A percentile compares a stretch with the other conserved stretches of the same genome.
Evolutionary conservation across 2,797 vertebrate species (phyloP).

Genomic region (Yasuhikotakia modesta): DNA sequence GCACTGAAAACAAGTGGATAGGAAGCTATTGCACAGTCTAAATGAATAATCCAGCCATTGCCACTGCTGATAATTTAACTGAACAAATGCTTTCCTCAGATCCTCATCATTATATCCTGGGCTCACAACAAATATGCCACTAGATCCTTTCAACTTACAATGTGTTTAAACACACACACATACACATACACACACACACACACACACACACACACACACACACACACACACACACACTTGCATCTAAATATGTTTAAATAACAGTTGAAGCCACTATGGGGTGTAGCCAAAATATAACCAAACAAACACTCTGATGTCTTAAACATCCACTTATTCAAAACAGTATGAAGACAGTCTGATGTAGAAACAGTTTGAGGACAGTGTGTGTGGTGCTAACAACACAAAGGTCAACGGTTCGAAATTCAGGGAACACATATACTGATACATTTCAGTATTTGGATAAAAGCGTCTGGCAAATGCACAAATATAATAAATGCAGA

Average conservation of each 20-base stretch:
- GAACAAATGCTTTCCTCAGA: conserved; percentile 57
- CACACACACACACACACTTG: conserved; percentile 17
- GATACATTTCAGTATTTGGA: not conserved
- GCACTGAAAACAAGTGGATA: not conserved
- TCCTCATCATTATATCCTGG: conserved; percentile 66
- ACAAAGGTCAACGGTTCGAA: not conserved
- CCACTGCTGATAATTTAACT: conserved; percentile 39
- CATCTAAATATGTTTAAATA: conserved; percentile 31
- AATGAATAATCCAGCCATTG: conserved; percentile 28
- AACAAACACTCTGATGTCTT: not conserved
- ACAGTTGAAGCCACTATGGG: conserved; percentile 13
- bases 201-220: conserved; percentile 10
- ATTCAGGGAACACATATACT: not conserved
- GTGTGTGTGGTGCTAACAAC: not conserved
- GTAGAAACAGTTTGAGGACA: not conserved
- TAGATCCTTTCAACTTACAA: conserved; percentile 48
- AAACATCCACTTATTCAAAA: not conserved
- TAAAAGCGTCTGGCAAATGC: not conserved
- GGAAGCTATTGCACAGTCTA: not conserved
- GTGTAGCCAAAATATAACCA: conserved; percentile 14
- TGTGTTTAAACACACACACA: too few relatives aligned
- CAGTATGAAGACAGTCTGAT: not conserved
- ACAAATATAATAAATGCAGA: conserved; percentile 2
- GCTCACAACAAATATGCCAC: conserved; percentile 51
- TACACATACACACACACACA: too few relatives aligned